Base-by-base conservation (phyloP, 2,797 vertebrate species). In the Urosaurus nigricauda region DNA sequence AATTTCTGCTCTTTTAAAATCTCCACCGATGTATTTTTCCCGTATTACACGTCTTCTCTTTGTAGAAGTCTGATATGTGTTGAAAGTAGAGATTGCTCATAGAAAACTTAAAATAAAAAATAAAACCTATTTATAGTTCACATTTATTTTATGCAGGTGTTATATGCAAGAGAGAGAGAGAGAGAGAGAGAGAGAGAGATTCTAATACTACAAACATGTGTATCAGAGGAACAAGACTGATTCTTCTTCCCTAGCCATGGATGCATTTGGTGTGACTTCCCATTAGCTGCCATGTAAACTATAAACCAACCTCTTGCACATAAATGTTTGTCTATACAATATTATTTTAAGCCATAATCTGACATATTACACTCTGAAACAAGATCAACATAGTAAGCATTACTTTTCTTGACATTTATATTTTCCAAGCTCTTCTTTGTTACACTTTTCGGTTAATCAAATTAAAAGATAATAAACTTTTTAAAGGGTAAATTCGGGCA, bases 351-450 rank as follows among this genome's bases (percentile, higher is more conserved):
- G 13, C 53, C 13, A 56, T 56, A 16, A 56, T 56, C 53, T 14
- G 53, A 14, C 53, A 65, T 26, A 65, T 65, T 26, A 51, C 9
- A 29, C 9, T 51, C 29, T 21, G 26, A 65, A 65, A 65, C 2
- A 65, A 24, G 17, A 65, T 43, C 63, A 40, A 29, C 12, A 65
- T 6, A 47, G n/a, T 71, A 51, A n/a, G 47, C 37, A 43, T 85
- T 78, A 78, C 29, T 32, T 85, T 75, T 77, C 53, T 75, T n/a
- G 65, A 60, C 93, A 82, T 79, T 84, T 68, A 58, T 21, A 21
- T 26, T 35, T 71, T 63, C 2, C 65, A 92, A n/a, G 32, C 87
- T 0, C 86, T 40, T 32, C 47, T 63, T 63, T 63, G 60, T 63
- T 63, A 63, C 21, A 56, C 53, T 56, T 56, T 56, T 56, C 60